Base-by-base conservation (phyloP, 2,888 invertebrate genomes). In the Ennomos erosarius region DNA sequence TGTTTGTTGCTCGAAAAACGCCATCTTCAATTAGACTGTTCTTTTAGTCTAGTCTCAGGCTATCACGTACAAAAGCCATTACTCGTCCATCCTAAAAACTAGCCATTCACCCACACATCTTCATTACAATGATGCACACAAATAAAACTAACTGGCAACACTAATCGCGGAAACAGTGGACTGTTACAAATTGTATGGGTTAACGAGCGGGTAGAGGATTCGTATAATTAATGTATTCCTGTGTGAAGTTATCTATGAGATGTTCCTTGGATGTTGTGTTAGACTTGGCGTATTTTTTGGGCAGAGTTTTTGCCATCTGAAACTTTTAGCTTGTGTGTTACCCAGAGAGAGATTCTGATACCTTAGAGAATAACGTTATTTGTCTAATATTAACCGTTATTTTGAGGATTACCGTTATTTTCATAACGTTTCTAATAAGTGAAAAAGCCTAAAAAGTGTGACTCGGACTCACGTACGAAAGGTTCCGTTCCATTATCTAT, bases 121-220 rank as follows among this genome's bases (percentile, higher is more conserved):
- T 69, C 70, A 72, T 74, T 71, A 63, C 67, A 55, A 62, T 48
- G 66, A 70, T 72, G 67, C 67, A 64, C 57, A 70, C 66, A 63
- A 70, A 77, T 78, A 77, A 76, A 79, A 76, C 66, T 68, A 74
- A 73, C 67, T 51, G 59, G 63, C 51, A 61, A 50, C 62, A 61
- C 63, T 69, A 65, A 66, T 73, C 75, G 73, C 69, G 74, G 71
- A 69, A 71, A 59, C 66, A 60, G 64, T 66, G 60, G 68, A 62
- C 67, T 50, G 67, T 68, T 71, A 76, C 76, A 78, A 79, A 80
- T 79, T 70, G 78, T 72, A 64, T 42, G 73, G 77, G 76, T 70
- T 81, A 81, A 79, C 77, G 79, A 76, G 62, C 48, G 49, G 50
- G 53, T 55, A 44, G 59, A 59, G 67, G 68, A 69, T 69, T 60